Percentiles rank a stretch among this genome's conserved stretches.
Evolutionary conservation across 2,888 invertebrate species (phyloP).

Genomic region (Tortricodes alternella): DNA sequence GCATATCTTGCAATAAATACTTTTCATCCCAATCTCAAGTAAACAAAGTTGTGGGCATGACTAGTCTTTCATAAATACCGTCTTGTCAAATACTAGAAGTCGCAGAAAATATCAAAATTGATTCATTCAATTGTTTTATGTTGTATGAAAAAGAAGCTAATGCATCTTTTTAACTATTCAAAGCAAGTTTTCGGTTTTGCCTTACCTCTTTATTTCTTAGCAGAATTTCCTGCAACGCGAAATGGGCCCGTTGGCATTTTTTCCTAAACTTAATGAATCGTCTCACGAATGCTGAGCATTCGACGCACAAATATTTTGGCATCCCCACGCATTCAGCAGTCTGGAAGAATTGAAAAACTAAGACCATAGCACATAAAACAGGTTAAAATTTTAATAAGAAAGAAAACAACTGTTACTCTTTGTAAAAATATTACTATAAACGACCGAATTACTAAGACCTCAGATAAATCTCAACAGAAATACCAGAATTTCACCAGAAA

Average conservation of each 20-base stretch:
- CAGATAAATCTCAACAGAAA: background rate
- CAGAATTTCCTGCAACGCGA: slow-evolving; percentile 58
- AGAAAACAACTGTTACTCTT: background rate
- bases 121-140: too few species aligned
- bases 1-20: too few species aligned
- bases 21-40: too few species aligned
- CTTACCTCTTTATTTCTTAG: slow-evolving; percentile 62
- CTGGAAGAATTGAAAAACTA: slow-evolving; percentile 44
- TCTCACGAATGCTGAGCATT: slow-evolving; percentile 57
- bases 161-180: too few species aligned
- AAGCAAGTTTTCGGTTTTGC: too few species aligned
- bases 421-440: slow-evolving; percentile 10
- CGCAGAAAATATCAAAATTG: too few species aligned
- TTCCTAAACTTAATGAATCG: slow-evolving; percentile 60
- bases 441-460: background rate
- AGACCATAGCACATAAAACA: background rate
- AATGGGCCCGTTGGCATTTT: slow-evolving; percentile 68
- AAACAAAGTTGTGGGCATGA: too few species aligned
- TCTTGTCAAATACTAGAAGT: too few species aligned
- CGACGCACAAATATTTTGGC: slow-evolving; percentile 65
- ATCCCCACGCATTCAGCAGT: slow-evolving; percentile 52
- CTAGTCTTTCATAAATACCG: too few species aligned
- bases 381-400: background rate
- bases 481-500: slow-evolving; percentile 1
- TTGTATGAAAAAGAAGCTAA: too few species aligned